Evolutionary conservation across 1,140 invertebrate species (phyloP).

Genomic region (Drosophila grimshawi): DNA sequence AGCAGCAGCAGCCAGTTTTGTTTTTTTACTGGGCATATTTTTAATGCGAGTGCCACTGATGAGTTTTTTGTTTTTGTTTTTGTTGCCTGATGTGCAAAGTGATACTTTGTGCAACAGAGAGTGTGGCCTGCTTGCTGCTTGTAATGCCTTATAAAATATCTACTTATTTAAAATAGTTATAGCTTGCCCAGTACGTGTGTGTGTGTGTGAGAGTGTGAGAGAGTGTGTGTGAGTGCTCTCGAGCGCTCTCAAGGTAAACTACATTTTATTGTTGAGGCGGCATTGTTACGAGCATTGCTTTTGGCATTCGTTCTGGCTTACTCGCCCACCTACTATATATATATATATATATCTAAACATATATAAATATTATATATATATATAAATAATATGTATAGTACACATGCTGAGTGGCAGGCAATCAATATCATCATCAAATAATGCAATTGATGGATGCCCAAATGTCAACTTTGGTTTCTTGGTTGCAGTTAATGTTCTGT

Average conservation of each 20-base stretch:
- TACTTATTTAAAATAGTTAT: conserved; percentile 80
- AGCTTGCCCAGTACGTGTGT: conserved; percentile 17
- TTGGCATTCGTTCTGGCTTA: conserved; percentile 80
- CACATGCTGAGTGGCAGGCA: conserved; percentile 11
- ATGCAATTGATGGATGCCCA: conserved; percentile 38
- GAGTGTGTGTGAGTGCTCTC: conserved; percentile 48
- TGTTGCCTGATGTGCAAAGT: conserved; percentile 54
- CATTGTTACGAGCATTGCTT: conserved; percentile 79
- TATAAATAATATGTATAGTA: not conserved
- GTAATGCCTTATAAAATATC: conserved; percentile 82
- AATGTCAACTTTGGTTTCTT: conserved; percentile 8
- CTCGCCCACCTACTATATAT: conserved; percentile 55
- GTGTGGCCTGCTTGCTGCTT: conserved; percentile 38
- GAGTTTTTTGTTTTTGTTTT: conserved; percentile 24
- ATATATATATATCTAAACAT: conserved; percentile 20
- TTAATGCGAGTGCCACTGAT: conserved; percentile 52
- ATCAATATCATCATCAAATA: conserved; percentile 46
- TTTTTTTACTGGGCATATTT: conserved; percentile 16
- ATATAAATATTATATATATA: conserved; percentile 10
- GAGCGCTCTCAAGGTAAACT: conserved; percentile 78
- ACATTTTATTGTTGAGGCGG: conserved; percentile 82
- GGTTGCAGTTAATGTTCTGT: not conserved
- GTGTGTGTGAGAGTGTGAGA: conserved; percentile 9
- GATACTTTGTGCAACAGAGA: conserved; percentile 50
- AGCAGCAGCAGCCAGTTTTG: not conserved